Conservation (phyloP, 2,113 vertebrate genomes). For the Anolis sagrei region DNA sequence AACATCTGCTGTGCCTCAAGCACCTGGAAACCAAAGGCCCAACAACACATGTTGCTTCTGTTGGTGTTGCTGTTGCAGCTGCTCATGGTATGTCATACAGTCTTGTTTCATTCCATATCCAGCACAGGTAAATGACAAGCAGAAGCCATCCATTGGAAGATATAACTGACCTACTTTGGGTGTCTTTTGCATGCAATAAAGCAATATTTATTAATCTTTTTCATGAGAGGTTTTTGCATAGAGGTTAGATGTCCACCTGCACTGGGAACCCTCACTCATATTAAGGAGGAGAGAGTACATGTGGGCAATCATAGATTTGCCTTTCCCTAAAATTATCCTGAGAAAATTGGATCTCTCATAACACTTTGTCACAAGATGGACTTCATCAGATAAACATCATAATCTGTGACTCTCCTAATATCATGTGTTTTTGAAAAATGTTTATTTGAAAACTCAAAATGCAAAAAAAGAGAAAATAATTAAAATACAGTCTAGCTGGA, state of each 20-base stretch:
- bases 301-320: no score
- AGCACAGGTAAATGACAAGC: constrained; percentile 23
- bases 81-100: constrained; percentile 82
- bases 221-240: no score
- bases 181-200: not conserved
- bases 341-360: not conserved
- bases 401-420: not conserved
- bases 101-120: constrained; percentile 30
- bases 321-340: no score
- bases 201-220: no score
- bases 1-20: constrained; percentile 77
- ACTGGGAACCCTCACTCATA: not conserved
- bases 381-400: not conserved
- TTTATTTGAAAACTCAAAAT: not conserved
- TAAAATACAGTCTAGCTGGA: not conserved
- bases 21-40: constrained; percentile 82
- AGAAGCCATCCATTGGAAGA: constrained; percentile 3
- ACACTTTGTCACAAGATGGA: not conserved
- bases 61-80: constrained; percentile 88
- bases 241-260: no score
- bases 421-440: not conserved
- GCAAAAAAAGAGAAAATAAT: not conserved
- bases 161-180: not conserved
- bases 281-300: not conserved
- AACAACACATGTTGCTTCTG: constrained; percentile 87